phyloP scores from a whole-genome alignment of 2,113 vertebrate genomes.

The Grus americana region DNA sequence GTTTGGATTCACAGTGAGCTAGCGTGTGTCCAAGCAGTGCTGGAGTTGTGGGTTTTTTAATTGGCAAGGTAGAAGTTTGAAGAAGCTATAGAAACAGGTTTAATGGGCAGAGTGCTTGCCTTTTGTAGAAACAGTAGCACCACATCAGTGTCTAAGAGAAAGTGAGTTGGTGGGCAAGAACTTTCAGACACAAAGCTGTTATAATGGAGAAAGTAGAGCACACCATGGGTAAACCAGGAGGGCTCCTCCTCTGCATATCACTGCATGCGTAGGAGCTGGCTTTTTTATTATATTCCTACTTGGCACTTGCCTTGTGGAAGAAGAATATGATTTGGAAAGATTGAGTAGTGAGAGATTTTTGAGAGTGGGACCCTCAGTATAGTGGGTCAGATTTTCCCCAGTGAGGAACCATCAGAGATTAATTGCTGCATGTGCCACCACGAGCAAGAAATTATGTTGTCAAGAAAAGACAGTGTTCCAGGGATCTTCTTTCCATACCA shows the following conservation, averaged over 20 bases:
- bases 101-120: neutral
- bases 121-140: neutral
- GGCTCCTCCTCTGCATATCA: neutral
- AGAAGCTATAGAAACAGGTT: neutral
- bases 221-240: neutral
- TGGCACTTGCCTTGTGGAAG: neutral
- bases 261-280: neutral
- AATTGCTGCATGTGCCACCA: neutral
- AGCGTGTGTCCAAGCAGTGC: rapidly evolving
- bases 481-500: neutral
- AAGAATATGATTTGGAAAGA: neutral
- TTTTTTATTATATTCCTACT: neutral
- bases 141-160: neutral
- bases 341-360: neutral
- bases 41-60: neutral
- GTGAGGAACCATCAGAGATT: neutral
- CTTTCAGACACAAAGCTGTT: neutral
- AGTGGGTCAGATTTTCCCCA: constrained; percentile 10
- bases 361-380: neutral
- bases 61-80: neutral
- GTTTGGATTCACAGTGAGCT: neutral
- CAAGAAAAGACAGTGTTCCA: neutral
- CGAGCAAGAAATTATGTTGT: neutral
- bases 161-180: neutral
- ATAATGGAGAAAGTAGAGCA: neutral